phyloP scores from a whole-genome alignment of 2,797 vertebrate genomes.

The Apodemus agrarius region DNA sequence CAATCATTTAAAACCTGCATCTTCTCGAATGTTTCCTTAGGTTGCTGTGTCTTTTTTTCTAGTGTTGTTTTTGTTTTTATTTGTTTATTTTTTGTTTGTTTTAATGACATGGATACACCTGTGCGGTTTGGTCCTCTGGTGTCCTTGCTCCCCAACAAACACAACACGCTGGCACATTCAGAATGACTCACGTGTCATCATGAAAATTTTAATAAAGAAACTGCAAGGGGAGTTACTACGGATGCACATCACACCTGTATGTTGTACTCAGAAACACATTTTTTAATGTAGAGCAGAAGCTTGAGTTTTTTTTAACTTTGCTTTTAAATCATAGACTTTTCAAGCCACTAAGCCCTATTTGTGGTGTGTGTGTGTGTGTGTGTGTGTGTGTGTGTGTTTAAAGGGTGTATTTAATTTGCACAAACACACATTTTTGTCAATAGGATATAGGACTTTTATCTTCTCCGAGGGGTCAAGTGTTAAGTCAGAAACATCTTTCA shows the following conservation, averaged over 20 bases:
- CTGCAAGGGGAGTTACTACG: background rate
- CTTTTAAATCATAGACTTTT: constrained; percentile 52
- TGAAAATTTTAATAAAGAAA: constrained; percentile 7
- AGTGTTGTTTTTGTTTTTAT: background rate
- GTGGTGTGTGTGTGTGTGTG: background rate
- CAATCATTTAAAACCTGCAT: background rate
- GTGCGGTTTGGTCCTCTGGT: background rate
- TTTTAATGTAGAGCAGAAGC: background rate
- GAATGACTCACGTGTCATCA: background rate
- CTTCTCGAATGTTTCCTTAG: background rate
- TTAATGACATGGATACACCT: background rate
- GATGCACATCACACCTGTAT: rapidly evolving
- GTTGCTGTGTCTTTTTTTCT: background rate
- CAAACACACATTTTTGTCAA: constrained; percentile 79
- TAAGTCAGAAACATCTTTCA: constrained; percentile 85
- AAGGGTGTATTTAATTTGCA: constrained; percentile 68
- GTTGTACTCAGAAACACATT: background rate
- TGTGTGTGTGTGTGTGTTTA: constrained; percentile 31
- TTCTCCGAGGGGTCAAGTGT: constrained; percentile 81
- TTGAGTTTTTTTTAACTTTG: constrained; percentile 71
- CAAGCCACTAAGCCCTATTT: constrained; percentile 21
- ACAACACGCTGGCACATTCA: background rate
- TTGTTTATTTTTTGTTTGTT: background rate
- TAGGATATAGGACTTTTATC: constrained; percentile 82
- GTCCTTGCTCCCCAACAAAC: background rate